Evolutionary conservation across 1,140 invertebrate genomes (phyloP).

Genomic region (Leptinotarsa texana): DNA sequence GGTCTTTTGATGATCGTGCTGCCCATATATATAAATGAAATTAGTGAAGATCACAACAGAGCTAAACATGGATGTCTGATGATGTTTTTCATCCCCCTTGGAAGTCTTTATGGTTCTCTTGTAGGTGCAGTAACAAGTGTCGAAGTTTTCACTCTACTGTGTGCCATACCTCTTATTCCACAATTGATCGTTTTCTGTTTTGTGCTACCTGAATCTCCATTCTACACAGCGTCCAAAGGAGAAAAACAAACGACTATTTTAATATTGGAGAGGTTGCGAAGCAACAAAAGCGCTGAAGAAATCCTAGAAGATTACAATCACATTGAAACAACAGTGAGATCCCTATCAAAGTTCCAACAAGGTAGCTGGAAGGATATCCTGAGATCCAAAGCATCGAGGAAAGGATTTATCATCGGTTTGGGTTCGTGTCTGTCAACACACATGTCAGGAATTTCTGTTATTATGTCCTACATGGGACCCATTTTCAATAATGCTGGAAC

Average conservation of each 20-base stretch:
- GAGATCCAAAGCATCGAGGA: conserved; percentile 61
- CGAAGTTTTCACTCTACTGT: conserved; percentile 65
- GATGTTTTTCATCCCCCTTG: conserved; percentile 56
- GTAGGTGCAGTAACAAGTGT: conserved; percentile 66
- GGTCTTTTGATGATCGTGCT: conserved; percentile 58
- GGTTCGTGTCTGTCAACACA: conserved; percentile 74
- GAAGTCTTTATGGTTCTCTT: conserved; percentile 56
- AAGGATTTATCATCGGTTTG: conserved; percentile 70
- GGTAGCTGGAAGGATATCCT: conserved; percentile 63
- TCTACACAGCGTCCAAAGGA: conserved; percentile 65
- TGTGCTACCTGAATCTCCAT: conserved; percentile 84
- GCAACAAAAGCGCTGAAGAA: conserved; percentile 57
- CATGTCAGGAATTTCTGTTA: conserved; percentile 68
- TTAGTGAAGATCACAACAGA: conserved; percentile 52
- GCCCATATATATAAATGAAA: conserved; percentile 60
- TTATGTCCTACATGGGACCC: not conserved
- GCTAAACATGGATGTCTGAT: conserved; percentile 63
- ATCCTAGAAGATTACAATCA: conserved; percentile 66
- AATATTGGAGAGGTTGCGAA: conserved; percentile 69
- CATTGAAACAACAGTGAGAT: conserved; percentile 59
- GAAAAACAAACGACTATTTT: conserved; percentile 64
- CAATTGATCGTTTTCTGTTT: conserved; percentile 71
- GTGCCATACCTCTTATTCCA: conserved; percentile 63
- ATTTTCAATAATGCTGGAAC: conserved; percentile 10
- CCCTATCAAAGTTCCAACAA: conserved; percentile 58